A percentile compares a stretch with the other conserved stretches of the same genome.
phyloP scores from a whole-genome alignment of 1,140 invertebrate genomes.

The Macrotrachela quadricornifera region DNA sequence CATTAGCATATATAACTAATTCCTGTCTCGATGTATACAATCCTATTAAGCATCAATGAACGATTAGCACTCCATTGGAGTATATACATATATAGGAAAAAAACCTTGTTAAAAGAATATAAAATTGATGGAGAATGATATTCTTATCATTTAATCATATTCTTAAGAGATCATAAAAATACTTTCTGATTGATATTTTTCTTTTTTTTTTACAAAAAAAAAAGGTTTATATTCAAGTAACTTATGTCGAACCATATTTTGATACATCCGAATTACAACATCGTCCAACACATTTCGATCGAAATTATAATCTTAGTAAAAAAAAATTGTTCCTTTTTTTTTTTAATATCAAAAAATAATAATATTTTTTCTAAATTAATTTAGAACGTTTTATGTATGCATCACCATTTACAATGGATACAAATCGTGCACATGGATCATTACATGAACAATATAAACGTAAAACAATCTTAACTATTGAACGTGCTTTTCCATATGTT shows the following conservation, averaged over 20 bases:
- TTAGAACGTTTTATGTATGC: slow-evolving; percentile 53
- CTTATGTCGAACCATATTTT: slow-evolving; percentile 56
- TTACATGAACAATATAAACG: slow-evolving; percentile 2
- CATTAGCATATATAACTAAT: too few species aligned
- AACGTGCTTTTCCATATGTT: slow-evolving; percentile 68
- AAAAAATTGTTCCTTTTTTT: slow-evolving; percentile 31
- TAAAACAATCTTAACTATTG: neutral
- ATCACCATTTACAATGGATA: slow-evolving; percentile 57
- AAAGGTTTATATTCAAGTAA: slow-evolving; percentile 65
- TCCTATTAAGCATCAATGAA: too few species aligned
- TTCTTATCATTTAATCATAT: too few species aligned
- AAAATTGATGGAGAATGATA: too few species aligned
- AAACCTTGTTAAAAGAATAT: too few species aligned
- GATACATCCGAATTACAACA: slow-evolving; percentile 32
- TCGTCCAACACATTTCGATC: slow-evolving; percentile 53
- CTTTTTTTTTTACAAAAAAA: too few species aligned
- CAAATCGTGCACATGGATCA: slow-evolving; percentile 1
- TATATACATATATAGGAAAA: too few species aligned
- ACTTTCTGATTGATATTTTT: too few species aligned
- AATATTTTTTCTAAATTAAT: slow-evolving; percentile 69
- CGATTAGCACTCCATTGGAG: too few species aligned
- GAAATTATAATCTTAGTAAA: slow-evolving; percentile 57
- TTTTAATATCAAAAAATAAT: slow-evolving; percentile 83
- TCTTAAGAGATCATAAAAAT: too few species aligned
- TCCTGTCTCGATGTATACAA: too few species aligned